A percentile compares a stretch with the other conserved stretches of the same genome.
phyloP scores from a whole-genome alignment of 2,113 vertebrate species.

The Eolophus roseicapilla region DNA sequence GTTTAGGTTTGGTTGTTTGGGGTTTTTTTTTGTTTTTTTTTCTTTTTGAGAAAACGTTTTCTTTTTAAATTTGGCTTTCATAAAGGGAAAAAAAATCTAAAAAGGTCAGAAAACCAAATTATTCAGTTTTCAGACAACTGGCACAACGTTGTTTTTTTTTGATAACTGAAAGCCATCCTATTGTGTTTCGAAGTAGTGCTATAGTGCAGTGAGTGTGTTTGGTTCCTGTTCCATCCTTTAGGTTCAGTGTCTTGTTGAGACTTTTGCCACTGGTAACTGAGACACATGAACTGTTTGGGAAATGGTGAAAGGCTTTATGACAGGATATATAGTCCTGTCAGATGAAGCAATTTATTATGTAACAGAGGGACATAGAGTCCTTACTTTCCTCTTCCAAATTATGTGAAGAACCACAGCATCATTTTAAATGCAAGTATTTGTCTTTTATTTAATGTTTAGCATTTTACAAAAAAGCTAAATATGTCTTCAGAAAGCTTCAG shows the following conservation, averaged over 20 bases:
- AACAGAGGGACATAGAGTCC: background rate
- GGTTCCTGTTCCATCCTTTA: background rate
- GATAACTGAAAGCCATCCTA: background rate
- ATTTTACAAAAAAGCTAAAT: background rate
- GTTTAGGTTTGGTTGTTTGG: background rate
- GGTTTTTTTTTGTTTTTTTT: background rate
- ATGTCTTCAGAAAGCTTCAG: background rate
- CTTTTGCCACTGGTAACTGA: background rate
- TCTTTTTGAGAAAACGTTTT: background rate
- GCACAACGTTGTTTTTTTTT: background rate
- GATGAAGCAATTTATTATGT: background rate
- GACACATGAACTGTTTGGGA: background rate
- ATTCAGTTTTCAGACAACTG: background rate
- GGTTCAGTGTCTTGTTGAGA: background rate
- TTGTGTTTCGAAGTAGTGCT: background rate
- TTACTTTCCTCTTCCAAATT: background rate
- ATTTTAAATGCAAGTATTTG: background rate
- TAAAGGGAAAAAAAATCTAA: background rate
- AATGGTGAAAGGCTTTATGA: background rate
- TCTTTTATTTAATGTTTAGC: background rate
- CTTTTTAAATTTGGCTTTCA: background rate
- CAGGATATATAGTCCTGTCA: background rate
- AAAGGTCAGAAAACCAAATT: background rate
- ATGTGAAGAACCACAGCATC: background rate
- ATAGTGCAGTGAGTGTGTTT: background rate